phyloP scores from a whole-genome alignment of 2,888 invertebrate species.

The Leptinotarsa tumamoca region DNA sequence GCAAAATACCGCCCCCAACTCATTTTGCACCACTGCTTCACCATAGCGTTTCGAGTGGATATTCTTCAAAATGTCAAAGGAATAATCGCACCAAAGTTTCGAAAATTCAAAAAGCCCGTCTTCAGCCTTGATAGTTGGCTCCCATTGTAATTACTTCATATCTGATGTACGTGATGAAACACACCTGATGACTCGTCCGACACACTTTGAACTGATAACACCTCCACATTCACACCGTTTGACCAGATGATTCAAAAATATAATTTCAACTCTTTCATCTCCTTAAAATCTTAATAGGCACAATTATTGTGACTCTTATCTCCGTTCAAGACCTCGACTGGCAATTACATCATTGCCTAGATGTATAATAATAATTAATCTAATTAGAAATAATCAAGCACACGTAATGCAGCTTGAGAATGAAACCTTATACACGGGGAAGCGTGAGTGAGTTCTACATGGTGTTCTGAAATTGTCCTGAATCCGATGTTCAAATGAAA shows the following conservation, averaged over 20 bases:
- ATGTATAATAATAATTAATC: conserved; percentile 28
- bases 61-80: background rate
- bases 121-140: background rate
- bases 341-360: conserved; percentile 25
- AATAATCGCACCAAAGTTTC: background rate
- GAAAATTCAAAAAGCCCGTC: background rate
- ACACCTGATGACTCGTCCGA: background rate
- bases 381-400: conserved; percentile 32
- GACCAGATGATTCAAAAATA: conserved; percentile 24
- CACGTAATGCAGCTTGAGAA: conserved; percentile 5
- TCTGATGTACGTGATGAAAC: background rate
- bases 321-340: conserved; percentile 22
- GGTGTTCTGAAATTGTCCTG: background rate
- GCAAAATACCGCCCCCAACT: conserved; percentile 30
- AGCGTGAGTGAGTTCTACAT: background rate
- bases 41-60: conserved; percentile 14
- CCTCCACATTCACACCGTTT: conserved; percentile 14
- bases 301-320: conserved; percentile 37
- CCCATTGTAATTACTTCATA: background rate
- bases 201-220: background rate
- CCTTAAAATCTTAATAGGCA: conserved; percentile 39
- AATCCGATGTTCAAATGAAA: too few species aligned
- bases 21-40: conserved; percentile 29
- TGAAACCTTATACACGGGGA: conserved; percentile 9
- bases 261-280: conserved; percentile 28